Evolutionary conservation across 2,797 vertebrate species (phyloP), one percentile per base, ranked within the genome.

Genomic region (Echiichthys vipera): DNA sequence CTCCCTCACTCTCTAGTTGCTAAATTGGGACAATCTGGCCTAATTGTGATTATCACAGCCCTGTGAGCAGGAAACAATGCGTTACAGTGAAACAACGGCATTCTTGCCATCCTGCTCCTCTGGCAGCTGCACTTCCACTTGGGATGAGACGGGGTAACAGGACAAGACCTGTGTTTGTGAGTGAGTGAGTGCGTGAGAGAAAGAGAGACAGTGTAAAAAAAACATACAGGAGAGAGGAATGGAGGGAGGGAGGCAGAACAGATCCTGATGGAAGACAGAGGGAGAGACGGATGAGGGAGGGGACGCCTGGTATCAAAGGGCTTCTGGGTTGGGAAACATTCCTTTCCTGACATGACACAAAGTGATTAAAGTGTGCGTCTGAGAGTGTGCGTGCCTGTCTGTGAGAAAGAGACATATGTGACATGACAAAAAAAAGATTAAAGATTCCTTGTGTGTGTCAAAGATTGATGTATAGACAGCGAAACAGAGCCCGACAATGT

Each of bases 281-380:
- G 73, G 76, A 75, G 79, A 84, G 78, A 77, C 53, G 39, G 74
- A 67, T 58, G 84, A 80, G 84, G 85, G 83, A 83, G 89, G 88
- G 86, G 84, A 88, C 54, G 83, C 68, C 81, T 73, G 83, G 80
- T 89, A 91, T 93, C 91, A 94, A 93, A 93, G 91, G 85, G 80
- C 78, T 80, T 83, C 80, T 90, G 89, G 88, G 90, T 88, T 88
- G 89, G 79, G 86, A 91, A 91, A 91, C 92, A 95, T 94, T 94
- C 93, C 90, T 94, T 92, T 89, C 90, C 83, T 92, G 89, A 90
- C 93, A 93, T 89, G 94, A 93, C 84, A 91, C 89, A 93, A 92
- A 94, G 92, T 91, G 90, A 93, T 90, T 91, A 92, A 92, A 91
- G 84, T 80, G 74, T 83, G 80, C 34, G 71, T 89, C 34, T 78